Percentiles rank a stretch among this genome's conserved stretches.
These are phyloP conservation scores for Clepsis dumicolana DNA, from an alignment of 2,888 invertebrate genomes.

Conservation along the genomic window DNA sequence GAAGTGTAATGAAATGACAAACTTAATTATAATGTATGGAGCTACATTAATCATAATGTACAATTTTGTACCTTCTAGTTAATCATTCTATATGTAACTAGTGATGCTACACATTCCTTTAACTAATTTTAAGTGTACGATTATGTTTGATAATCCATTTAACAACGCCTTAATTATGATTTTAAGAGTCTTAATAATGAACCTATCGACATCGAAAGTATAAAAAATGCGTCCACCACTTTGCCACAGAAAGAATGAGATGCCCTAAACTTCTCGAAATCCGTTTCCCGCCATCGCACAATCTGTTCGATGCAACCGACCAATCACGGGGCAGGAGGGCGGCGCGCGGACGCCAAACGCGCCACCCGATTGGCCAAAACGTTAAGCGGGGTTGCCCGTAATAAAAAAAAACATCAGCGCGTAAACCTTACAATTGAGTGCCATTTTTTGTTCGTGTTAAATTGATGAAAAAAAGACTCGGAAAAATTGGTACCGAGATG, in stretches of 20 bases:
- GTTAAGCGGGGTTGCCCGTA: constrained; percentile 80
- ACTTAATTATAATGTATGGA: too few species aligned
- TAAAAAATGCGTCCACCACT: constrained; percentile 51
- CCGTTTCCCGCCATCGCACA: constrained; percentile 84
- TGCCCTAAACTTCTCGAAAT: constrained; percentile 75
- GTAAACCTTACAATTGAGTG: constrained; percentile 83
- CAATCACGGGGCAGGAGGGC: constrained; percentile 76
- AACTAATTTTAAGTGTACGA: too few species aligned
- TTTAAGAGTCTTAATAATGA: too few species aligned
- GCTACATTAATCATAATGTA: too few species aligned
- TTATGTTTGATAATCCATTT: too few species aligned
- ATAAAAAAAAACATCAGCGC: constrained; percentile 72
- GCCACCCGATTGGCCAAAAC: constrained; percentile 73
- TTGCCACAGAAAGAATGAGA: constrained; percentile 78
- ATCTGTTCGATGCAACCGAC: constrained; percentile 71
- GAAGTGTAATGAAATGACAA: too few species aligned
- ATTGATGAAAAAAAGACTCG: constrained; percentile 83
- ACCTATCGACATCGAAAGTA: constrained; percentile 19
- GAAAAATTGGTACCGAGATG: constrained; percentile 80
- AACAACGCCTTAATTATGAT: too few species aligned
- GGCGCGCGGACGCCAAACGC: constrained; percentile 65
- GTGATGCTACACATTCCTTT: too few species aligned
- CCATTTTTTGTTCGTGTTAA: constrained; percentile 83
- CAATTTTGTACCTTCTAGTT: too few species aligned
- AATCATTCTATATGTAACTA: too few species aligned